Evolutionary conservation across 2,113 vertebrate genomes (phyloP).

Genomic region (Tetrao urogallus): DNA sequence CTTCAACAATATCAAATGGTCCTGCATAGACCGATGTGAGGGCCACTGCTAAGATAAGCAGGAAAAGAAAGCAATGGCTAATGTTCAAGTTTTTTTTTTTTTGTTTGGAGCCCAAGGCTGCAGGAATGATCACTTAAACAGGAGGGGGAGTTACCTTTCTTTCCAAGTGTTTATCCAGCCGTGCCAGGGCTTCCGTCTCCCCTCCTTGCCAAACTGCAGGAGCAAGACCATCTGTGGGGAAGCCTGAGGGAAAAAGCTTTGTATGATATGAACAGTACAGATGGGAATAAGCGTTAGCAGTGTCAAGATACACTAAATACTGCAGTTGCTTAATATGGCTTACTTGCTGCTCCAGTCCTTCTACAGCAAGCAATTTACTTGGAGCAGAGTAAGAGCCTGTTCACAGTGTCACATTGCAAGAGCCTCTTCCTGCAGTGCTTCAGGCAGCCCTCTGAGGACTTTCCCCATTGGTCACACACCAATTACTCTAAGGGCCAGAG

Average conservation of each 20-base stretch:
- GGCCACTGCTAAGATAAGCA: not conserved
- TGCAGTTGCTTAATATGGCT: not conserved
- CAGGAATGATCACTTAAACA: not conserved
- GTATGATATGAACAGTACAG: not conserved
- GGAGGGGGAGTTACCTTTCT: conserved; percentile 83
- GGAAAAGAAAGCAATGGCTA: not conserved
- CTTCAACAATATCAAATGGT: not conserved
- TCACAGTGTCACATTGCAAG: not conserved
- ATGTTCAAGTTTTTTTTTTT: not conserved
- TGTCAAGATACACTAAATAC: not conserved
- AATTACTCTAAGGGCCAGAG: not conserved
- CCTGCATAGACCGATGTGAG: not conserved
- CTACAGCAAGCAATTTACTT: not conserved
- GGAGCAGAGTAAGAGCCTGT: not conserved
- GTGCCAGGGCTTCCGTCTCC: conserved; percentile 91
- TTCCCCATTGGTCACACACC: not conserved
- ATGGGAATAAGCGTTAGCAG: not conserved
- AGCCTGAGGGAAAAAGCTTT: conserved; percentile 79
- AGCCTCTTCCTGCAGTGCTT: not conserved
- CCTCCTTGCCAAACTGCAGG: conserved; percentile 91
- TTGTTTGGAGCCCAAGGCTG: not conserved
- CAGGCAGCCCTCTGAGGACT: not conserved
- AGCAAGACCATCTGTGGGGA: conserved; percentile 84
- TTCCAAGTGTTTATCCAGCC: conserved; percentile 93
- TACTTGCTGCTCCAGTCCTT: not conserved